Conservation (phyloP, 2,888 invertebrate species). For the Cordylochernes scorpioides region DNA sequence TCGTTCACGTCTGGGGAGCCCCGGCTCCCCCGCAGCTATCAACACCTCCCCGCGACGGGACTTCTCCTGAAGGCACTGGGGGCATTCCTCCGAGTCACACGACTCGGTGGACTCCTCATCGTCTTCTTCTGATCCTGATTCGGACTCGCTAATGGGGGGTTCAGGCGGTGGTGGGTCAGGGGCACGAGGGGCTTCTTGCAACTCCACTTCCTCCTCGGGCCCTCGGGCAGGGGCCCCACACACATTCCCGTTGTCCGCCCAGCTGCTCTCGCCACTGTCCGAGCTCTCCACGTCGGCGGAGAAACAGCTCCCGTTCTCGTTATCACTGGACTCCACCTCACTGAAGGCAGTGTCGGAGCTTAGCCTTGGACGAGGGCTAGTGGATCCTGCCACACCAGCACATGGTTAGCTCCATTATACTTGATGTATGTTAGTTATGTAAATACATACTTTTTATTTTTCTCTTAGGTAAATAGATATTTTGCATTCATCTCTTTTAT, state of each 20-base stretch:
- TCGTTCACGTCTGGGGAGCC: too few relatives aligned
- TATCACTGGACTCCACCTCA: background rate
- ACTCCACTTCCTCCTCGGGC: too few relatives aligned
- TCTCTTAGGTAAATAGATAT: too few relatives aligned
- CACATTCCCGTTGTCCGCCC: background rate
- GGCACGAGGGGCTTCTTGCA: background rate
- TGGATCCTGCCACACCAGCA: too few relatives aligned
- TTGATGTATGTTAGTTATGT: too few relatives aligned
- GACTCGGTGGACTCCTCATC: background rate
- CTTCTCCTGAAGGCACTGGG: background rate
- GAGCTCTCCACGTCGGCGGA: slow-evolving; percentile 1
- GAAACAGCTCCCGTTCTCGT: background rate
- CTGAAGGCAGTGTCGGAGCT: background rate
- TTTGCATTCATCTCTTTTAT: too few relatives aligned
- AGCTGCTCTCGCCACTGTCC: background rate
- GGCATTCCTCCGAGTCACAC: background rate
- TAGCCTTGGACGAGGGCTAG: background rate
- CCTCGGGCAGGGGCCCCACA: too few relatives aligned
- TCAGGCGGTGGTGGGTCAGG: background rate
- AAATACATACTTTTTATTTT: too few relatives aligned
- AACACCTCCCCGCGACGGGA: too few relatives aligned
- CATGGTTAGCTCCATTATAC: too few relatives aligned
- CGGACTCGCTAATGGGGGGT: background rate
- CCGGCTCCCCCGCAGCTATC: too few relatives aligned
- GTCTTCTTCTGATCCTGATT: background rate